phyloP scores from a whole-genome alignment of 2,113 vertebrate species.

The Ptychochromis oligacanthus region DNA sequence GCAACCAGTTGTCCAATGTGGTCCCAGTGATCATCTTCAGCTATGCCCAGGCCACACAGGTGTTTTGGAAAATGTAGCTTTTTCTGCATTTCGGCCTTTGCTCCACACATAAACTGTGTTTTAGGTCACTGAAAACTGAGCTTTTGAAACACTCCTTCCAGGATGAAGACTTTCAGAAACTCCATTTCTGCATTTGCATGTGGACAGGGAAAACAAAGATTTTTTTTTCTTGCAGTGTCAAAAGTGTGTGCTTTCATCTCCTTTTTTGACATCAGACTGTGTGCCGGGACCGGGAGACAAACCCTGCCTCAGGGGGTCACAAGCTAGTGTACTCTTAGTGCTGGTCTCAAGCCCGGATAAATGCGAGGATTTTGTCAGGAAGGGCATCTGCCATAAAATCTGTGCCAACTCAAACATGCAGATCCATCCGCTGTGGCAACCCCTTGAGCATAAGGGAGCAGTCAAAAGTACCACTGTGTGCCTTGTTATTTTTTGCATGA shows the following conservation, averaged over 20 bases:
- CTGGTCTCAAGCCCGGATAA: neutral
- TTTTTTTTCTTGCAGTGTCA: neutral
- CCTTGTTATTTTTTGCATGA: neutral
- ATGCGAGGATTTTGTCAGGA: neutral
- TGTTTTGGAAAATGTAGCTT: neutral
- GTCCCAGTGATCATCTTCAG: neutral
- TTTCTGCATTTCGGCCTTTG: neutral
- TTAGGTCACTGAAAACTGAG: neutral
- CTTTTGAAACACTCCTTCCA: neutral
- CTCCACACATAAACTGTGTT: neutral
- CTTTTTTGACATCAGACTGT: neutral
- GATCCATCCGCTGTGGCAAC: neutral
- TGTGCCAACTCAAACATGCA: neutral
- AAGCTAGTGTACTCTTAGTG: neutral
- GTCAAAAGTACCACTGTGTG: neutral
- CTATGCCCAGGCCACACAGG: neutral
- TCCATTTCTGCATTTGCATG: neutral
- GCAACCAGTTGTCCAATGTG: neutral
- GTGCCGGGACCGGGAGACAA: neutral
- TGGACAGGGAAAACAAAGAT: neutral
- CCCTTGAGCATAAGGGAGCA: neutral
- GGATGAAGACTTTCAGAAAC: neutral
- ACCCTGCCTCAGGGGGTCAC: neutral
- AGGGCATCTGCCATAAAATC: neutral
- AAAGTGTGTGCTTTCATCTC: neutral